Evolutionary conservation across 2,888 invertebrate genomes (phyloP).

Genomic region (Drosophila colorata): DNA sequence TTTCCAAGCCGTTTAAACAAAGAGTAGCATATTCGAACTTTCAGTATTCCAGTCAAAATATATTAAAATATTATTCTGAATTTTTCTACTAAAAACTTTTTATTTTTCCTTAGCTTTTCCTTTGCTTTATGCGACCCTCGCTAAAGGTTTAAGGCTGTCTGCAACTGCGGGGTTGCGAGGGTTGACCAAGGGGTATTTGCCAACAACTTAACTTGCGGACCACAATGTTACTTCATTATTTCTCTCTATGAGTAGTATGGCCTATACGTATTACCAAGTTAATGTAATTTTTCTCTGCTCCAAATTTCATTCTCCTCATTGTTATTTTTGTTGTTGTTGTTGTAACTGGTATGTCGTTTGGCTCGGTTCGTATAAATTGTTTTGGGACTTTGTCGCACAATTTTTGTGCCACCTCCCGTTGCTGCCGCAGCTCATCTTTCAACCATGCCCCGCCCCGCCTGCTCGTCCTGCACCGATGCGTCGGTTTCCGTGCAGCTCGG

Average conservation of each 20-base stretch:
- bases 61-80: too few species aligned
- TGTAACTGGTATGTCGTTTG: constrained; percentile 53
- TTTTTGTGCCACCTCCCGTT: constrained; percentile 43
- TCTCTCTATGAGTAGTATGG: constrained; percentile 16
- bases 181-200: not conserved
- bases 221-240: constrained; percentile 60
- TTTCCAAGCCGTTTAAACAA: too few species aligned
- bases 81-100: too few species aligned
- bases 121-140: constrained; percentile 34
- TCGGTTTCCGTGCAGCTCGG: constrained; percentile 41
- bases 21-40: too few species aligned
- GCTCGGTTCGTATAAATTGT: constrained; percentile 74
- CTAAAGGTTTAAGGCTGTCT: constrained; percentile 3
- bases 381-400: constrained; percentile 74
- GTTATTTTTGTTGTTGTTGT: constrained; percentile 27
- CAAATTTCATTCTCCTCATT: constrained; percentile 32
- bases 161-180: not conserved
- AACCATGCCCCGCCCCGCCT: not conserved
- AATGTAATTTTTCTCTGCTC: constrained; percentile 57
- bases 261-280: constrained; percentile 60
- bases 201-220: constrained; percentile 30
- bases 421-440: constrained; percentile 14
- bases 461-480: constrained; percentile 54
- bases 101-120: too few species aligned
- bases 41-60: too few species aligned